These are phyloP conservation scores for Diaprepes abbreviatus DNA, from an alignment of 2,888 invertebrate genomes.

Conservation along the genomic window DNA sequence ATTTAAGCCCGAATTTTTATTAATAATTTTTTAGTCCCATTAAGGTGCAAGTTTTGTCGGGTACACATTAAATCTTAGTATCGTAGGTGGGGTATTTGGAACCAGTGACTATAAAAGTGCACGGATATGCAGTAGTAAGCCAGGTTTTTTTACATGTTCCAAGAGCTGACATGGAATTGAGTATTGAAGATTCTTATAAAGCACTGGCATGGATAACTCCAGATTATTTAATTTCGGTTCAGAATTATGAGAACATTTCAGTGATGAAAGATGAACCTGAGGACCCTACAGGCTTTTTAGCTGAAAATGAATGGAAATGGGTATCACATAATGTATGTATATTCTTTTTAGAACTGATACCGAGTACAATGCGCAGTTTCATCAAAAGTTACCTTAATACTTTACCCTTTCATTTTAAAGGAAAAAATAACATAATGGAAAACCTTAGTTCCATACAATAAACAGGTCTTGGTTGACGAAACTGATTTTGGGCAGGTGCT, in stretches of 20 bases:
- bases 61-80: no score
- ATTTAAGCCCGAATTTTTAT: no score
- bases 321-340: slow-evolving; percentile 49
- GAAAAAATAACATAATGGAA: no score
- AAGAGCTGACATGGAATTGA: slow-evolving; percentile 65
- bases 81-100: slow-evolving; percentile 73
- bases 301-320: slow-evolving; percentile 53
- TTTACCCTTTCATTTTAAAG: no score
- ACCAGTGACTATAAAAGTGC: slow-evolving; percentile 70
- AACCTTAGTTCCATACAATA: no score
- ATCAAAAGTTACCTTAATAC: no score
- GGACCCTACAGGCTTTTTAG: slow-evolving; percentile 42
- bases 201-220: slow-evolving; percentile 51
- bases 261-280: slow-evolving; percentile 24
- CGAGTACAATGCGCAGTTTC: no score
- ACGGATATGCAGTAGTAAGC: slow-evolving; percentile 73
- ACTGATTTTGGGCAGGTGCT: no score
- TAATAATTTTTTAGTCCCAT: no score
- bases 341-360: no score
- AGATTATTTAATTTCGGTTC: slow-evolving; percentile 41
- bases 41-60: no score
- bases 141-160: slow-evolving; percentile 72
- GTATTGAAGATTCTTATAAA: slow-evolving; percentile 50
- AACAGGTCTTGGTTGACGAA: no score
- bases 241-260: slow-evolving; percentile 17